Conservation (phyloP, 2,113 vertebrate species). For the Oceanites oceanicus region DNA sequence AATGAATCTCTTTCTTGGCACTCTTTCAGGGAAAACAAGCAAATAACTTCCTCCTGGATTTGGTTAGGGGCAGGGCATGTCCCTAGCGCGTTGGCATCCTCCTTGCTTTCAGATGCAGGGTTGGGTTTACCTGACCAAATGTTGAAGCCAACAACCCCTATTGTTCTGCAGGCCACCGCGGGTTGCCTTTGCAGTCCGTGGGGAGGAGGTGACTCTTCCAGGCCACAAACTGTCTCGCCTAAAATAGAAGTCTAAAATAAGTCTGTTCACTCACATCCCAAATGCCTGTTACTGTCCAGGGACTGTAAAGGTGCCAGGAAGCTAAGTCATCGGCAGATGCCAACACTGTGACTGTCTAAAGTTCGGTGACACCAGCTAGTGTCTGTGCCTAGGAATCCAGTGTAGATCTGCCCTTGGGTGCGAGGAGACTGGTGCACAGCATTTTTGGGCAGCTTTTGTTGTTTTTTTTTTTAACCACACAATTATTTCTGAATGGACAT, state of each 20-base stretch:
- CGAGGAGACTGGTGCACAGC: not conserved
- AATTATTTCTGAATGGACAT: not conserved
- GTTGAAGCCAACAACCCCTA: not conserved
- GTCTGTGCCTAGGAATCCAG: not conserved
- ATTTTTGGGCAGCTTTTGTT: not conserved
- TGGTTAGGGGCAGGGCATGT: not conserved
- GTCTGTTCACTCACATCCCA: not conserved
- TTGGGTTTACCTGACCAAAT: not conserved
- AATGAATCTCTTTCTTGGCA: not conserved
- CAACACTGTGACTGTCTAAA: not conserved
- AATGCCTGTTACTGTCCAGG: not conserved
- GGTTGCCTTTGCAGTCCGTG: not conserved
- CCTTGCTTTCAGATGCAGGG: not conserved
- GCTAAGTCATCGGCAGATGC: not conserved
- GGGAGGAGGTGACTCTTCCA: not conserved
- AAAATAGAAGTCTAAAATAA: not conserved
- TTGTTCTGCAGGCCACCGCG: rapidly evolving
- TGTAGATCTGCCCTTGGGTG: not conserved
- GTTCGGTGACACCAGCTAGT: not conserved
- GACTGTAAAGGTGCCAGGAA: not conserved
- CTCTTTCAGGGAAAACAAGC: not conserved
- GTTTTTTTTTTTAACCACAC: not conserved
- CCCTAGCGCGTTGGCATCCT: not conserved
- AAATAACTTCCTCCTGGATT: not conserved
- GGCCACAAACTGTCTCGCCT: not conserved